Evolutionary conservation across 2,888 invertebrate genomes (phyloP).

Genomic region (Euproctis similis): DNA sequence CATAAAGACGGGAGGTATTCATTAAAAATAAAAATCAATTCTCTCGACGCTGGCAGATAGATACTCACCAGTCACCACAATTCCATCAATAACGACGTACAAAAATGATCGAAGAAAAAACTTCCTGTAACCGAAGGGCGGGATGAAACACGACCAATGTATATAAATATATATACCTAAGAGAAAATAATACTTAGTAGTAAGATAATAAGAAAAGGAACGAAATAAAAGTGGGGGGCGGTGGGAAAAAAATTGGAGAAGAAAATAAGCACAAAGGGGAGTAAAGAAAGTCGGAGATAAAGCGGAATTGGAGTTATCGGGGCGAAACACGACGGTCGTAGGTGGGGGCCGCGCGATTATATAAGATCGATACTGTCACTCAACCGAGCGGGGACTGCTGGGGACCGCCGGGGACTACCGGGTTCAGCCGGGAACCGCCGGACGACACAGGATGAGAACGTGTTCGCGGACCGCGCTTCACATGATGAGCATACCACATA

Average conservation of each 20-base stretch:
- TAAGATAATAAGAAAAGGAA: slow-evolving; percentile 61
- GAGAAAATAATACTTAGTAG: slow-evolving; percentile 71
- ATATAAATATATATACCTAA: slow-evolving; percentile 73
- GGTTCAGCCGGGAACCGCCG: too few species aligned
- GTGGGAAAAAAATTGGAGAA: slow-evolving; percentile 65
- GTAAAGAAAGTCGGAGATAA: slow-evolving; percentile 69
- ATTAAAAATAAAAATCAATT: slow-evolving; percentile 65
- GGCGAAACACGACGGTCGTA: slow-evolving; percentile 56
- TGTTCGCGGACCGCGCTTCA: too few species aligned
- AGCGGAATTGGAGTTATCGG: slow-evolving; percentile 74
- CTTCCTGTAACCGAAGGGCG: slow-evolving; percentile 41
- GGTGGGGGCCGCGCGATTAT: slow-evolving; percentile 67
- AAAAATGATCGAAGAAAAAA: slow-evolving; percentile 63
- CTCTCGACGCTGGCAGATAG: slow-evolving; percentile 38
- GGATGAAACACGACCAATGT: slow-evolving; percentile 67
- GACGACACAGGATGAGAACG: too few species aligned
- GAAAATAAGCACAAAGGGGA: slow-evolving; percentile 74
- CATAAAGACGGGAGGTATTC: slow-evolving; percentile 58
- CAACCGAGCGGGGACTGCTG: slow-evolving; percentile 36
- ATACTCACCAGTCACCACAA: slow-evolving; percentile 69
- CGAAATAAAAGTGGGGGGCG: slow-evolving; percentile 66
- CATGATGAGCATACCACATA: too few species aligned
- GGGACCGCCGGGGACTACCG: too few species aligned
- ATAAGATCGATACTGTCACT: slow-evolving; percentile 72
- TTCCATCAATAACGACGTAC: slow-evolving; percentile 65